phyloP scores from a whole-genome alignment of 2,888 invertebrate species.

The Philaethria dido region DNA sequence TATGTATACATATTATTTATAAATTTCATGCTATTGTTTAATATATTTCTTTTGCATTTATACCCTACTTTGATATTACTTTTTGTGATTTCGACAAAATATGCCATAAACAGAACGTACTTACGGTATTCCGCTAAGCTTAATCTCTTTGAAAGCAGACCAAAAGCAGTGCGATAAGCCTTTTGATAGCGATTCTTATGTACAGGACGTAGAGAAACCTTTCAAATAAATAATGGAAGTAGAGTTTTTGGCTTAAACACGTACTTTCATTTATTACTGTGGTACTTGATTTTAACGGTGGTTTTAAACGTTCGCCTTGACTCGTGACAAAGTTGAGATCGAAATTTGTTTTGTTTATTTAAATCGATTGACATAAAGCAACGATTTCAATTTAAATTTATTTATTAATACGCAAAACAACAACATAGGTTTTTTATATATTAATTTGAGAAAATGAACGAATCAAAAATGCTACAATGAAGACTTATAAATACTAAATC shows the following conservation, averaged over 20 bases:
- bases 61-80: not conserved
- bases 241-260: conserved; percentile 15
- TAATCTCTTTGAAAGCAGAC: conserved; percentile 38
- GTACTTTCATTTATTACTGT: conserved; percentile 21
- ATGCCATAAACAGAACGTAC: conserved; percentile 24
- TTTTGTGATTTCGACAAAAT: conserved; percentile 11
- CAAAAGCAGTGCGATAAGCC: conserved; percentile 40
- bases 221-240: conserved; percentile 27
- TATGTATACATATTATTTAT: no score
- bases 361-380: no score
- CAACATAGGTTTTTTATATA: no score
- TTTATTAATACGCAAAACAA: no score
- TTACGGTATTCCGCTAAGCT: conserved; percentile 34
- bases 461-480: no score
- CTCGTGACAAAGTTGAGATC: no score
- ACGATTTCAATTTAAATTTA: no score
- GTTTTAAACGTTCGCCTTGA: not conserved
- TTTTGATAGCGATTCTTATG: conserved; percentile 38
- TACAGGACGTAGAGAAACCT: conserved; percentile 27
- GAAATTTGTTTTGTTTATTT: no score
- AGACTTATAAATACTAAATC: no score
- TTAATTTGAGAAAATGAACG: no score
- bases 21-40: not conserved
- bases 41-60: not conserved
- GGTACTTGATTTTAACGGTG: not conserved